Base-by-base conservation (phyloP, 2,113 vertebrate genomes). In the Python bivittatus region DNA sequence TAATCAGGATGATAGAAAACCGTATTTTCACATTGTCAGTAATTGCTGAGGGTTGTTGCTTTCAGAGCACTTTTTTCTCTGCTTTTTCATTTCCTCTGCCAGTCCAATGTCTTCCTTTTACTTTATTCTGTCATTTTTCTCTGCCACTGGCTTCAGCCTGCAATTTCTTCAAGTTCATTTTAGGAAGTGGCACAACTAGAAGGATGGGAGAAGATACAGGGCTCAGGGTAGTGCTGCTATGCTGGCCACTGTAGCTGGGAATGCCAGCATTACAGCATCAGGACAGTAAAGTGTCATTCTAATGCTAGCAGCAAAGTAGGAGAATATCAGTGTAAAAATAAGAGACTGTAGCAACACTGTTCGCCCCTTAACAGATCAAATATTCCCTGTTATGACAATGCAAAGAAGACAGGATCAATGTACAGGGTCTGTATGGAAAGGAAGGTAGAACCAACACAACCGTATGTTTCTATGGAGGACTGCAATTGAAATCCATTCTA, bases 1-100 rank as follows among this genome's bases (percentile, higher is more conserved):
- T 85, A 86, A 91, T 60, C 54, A 48, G 23, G 15, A 60, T 91
- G 79, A 84, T 60, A 84, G 91, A 42, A 79, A 84, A 48, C 86
- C 29, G 15, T 88, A 58, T 92, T 33, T 88, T n/a, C 38, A 58
- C 20, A 12, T 33, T 60, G 42, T 83, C 52, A 83, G 22, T 27
- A 61, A 61, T 15, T 86, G 84, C 52, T 15, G 27, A 52, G 48
- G 11, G 48, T 53, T 86, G 10, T 17, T 86, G 25, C 29, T 53
- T 86, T 53, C 84, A 86, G 44, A 86, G 52, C 42, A 86, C 29
- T 29, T 86, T 86, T 48, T 85, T 15, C 84, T 86, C 52, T 86
- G 48, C 15, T 2, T 86, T 53, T 86, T 27, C 60, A 56, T 27
- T 57, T 38, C 23, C 22, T 29, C 58, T 60, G 54, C 54, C 38